Evolutionary conservation across 2,888 invertebrate species (phyloP).

Genomic region (Orchesellides sinensis): DNA sequence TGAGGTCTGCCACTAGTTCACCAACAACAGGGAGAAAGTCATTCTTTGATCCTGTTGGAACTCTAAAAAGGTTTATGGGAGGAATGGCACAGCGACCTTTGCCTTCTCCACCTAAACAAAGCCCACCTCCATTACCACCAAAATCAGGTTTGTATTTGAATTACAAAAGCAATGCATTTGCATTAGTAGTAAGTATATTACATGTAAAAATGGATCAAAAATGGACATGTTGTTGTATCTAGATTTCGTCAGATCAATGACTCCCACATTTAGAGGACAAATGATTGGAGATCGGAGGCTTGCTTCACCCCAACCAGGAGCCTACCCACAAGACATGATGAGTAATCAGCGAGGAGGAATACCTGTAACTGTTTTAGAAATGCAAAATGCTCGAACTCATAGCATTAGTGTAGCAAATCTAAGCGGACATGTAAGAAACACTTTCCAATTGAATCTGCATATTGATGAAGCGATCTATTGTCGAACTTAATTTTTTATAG

Average conservation of each 20-base stretch:
- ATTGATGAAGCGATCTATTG: neutral
- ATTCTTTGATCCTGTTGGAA: conserved; percentile 78
- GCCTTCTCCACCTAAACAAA: conserved; percentile 79
- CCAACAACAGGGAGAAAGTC: conserved; percentile 67
- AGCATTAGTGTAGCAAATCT: conserved; percentile 71
- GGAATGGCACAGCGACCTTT: conserved; percentile 79
- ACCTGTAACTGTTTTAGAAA: conserved; percentile 73
- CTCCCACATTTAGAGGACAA: conserved; percentile 54
- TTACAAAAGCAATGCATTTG: neutral
- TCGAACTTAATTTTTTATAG: conserved; percentile 72
- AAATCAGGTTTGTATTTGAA: conserved; percentile 30
- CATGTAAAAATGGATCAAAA: neutral
- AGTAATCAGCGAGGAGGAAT: conserved; percentile 42
- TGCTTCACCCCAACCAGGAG: conserved; percentile 59
- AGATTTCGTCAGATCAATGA: conserved; percentile 63
- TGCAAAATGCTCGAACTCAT: conserved; percentile 68
- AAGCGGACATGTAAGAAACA: conserved; percentile 61
- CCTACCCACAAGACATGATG: conserved; percentile 22
- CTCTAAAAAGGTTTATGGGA: conserved; percentile 76
- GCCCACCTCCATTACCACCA: conserved; percentile 69
- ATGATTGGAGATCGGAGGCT: conserved; percentile 57
- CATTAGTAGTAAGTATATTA: neutral
- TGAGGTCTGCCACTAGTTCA: conserved; percentile 69
- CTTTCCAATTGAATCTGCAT: neutral
- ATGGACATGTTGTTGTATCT: neutral